Base-by-base conservation (phyloP, 2,888 invertebrate genomes). In the Scaptomyza reducta region DNA sequence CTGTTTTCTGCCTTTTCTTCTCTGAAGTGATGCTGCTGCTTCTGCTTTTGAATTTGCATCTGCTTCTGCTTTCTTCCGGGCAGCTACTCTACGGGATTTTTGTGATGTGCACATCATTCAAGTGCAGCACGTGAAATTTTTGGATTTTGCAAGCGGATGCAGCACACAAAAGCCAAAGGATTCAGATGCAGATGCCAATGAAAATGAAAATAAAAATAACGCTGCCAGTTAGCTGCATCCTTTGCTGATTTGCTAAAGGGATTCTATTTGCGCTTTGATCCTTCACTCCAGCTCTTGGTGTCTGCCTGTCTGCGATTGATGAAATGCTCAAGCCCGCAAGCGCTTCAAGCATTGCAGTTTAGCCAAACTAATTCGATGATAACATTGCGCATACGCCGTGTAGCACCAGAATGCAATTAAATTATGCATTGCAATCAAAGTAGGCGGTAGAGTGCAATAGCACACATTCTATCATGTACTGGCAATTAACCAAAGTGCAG, bases 401-500 rank as follows among this genome's bases (percentile, higher is more conserved):
- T 58, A 18, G 9, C 10, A 40, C 45, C 31, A 16, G 63, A 56
- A 47, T 40, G 60, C 63, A 82, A 82, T 88, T 76, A 67, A 86
- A 86, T 88, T 83, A 88, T 73, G 70, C 67, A 60, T 49, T 18
- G 53, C 68, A 53, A 63, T 67, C 62, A 64, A 44, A 33, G 46
- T 40, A 16, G 33, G 46, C 67, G 72, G 63, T 49, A 63, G 44
- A 77, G 66, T 49, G 10, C 16, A 35, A 22, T 40, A 40, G 35
- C 31, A 31, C 46, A 64, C 54, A 66, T 65, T n/a, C n/a, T 33
- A 33, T 25, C 11, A 61, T 64, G 77, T 74, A 86, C 76, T 83
- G 77, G 74, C 80, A 88, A 88, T 82, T 87, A 88, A 88, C 84
- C 78, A 80, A 70, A 76, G 68, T 74, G 79, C 85, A 72, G 79